Percentiles rank a stretch among this genome's conserved stretches.
phyloP scores from a whole-genome alignment of 2,888 invertebrate species.

The Parnassius glacialis region DNA sequence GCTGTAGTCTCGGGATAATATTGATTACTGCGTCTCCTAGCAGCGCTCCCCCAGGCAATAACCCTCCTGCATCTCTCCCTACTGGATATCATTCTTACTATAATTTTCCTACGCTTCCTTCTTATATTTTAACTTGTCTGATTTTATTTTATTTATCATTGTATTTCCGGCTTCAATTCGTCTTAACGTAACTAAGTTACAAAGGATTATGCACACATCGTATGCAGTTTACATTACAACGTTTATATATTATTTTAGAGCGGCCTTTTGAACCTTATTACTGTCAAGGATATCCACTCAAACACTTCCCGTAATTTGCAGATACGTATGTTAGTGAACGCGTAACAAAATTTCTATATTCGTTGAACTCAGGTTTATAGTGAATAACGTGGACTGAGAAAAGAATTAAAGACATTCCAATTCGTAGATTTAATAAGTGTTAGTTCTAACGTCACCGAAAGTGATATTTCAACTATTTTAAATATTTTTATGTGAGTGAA shows the following conservation, averaged over 20 bases:
- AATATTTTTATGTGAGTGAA: constrained; percentile 36
- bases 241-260: constrained; percentile 33
- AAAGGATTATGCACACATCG: constrained; percentile 15
- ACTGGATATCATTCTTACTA: constrained; percentile 27
- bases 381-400: background rate
- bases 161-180: background rate
- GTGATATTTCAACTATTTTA: constrained; percentile 17
- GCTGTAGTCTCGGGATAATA: constrained; percentile 41
- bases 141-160: background rate
- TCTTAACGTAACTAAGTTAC: background rate
- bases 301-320: constrained; percentile 57
- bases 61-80: constrained; percentile 47
- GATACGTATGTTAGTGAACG: constrained; percentile 36
- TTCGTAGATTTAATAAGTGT: constrained; percentile 12
- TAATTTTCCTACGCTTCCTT: constrained; percentile 1
- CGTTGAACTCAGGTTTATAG: constrained; percentile 22
- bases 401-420: constrained; percentile 3
- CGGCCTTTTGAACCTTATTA: constrained; percentile 61
- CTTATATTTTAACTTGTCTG: background rate
- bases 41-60: constrained; percentile 52
- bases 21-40: constrained; percentile 61
- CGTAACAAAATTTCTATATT: constrained; percentile 16
- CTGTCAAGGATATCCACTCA: constrained; percentile 69
- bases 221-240: constrained; percentile 27
- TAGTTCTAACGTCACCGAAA: constrained; percentile 23